A percentile compares a stretch with the other conserved stretches of the same genome.
Evolutionary conservation across 2,888 invertebrate species (phyloP).

Genomic region (Mythimna pallens): DNA sequence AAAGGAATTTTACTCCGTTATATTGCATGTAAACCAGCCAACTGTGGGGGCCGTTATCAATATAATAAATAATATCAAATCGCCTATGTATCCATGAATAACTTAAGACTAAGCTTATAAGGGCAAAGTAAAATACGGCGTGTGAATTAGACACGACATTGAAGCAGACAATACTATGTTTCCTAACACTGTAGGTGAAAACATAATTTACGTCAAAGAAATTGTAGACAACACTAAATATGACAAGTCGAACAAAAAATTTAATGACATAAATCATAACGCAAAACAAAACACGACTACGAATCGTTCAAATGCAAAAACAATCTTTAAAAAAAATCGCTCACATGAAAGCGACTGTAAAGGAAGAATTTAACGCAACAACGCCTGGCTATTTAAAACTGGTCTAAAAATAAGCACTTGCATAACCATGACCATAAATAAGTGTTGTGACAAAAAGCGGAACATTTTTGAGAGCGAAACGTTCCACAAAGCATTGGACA

Average conservation of each 20-base stretch:
- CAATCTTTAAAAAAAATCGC: slow-evolving; percentile 25
- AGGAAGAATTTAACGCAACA: slow-evolving; percentile 40
- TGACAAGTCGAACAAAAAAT: slow-evolving; percentile 15
- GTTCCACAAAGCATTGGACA: slow-evolving; percentile 41
- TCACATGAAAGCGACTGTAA: slow-evolving; percentile 30
- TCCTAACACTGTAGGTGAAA: slow-evolving; percentile 20
- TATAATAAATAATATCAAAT: slow-evolving; percentile 73
- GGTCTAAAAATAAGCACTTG: slow-evolving; percentile 53
- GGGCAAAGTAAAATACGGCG: slow-evolving; percentile 34
- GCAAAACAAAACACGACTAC: slow-evolving; percentile 10
- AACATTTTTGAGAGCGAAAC: slow-evolving; percentile 38
- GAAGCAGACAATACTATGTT: slow-evolving; percentile 38
- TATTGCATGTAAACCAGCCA: slow-evolving; percentile 74
- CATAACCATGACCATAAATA: slow-evolving; percentile 49
- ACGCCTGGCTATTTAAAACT: slow-evolving; percentile 37
- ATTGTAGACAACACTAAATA: slow-evolving; percentile 8
- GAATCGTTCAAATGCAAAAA: slow-evolving; percentile 14
- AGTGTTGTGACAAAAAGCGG: slow-evolving; percentile 47
- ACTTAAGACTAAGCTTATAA: slow-evolving; percentile 59
- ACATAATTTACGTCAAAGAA: slow-evolving; percentile 18
- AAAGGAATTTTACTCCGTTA: slow-evolving; percentile 82
- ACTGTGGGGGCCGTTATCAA: slow-evolving; percentile 71
- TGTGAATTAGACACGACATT: slow-evolving; percentile 46
- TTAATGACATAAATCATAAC: slow-evolving; percentile 10
- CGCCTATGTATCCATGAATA: slow-evolving; percentile 64